Conservation (phyloP, 2,797 vertebrate genomes). For the Meriones psammophilus region DNA sequence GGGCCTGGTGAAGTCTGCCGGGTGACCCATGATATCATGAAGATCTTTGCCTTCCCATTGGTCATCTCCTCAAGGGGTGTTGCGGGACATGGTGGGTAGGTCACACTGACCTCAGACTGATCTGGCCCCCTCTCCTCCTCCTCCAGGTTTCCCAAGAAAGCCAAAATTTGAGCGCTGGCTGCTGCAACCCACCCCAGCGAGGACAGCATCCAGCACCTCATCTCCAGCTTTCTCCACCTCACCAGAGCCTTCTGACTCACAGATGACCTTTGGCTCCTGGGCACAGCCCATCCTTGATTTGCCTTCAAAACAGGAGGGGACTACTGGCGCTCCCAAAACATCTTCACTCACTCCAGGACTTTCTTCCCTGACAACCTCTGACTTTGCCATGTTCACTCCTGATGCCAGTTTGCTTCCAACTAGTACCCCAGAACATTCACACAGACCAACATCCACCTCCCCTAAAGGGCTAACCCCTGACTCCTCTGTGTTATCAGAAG, state of each 20-base stretch:
- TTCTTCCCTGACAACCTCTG: neutral
- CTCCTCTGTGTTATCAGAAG: neutral
- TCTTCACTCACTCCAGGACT: neutral
- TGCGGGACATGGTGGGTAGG: neutral
- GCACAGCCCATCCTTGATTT: neutral
- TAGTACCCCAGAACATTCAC: neutral
- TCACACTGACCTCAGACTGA: constrained; percentile 49
- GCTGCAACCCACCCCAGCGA: neutral
- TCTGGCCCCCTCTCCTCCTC: neutral
- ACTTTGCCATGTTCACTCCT: neutral
- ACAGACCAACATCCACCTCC: neutral
- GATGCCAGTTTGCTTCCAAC: neutral
- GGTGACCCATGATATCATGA: constrained; percentile 10
- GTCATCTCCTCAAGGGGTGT: rapidly evolving
- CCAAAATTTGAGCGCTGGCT: rapidly evolving
- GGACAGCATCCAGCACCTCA: neutral
- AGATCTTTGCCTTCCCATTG: neutral
- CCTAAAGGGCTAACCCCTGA: constrained; percentile 38
- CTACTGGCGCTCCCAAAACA: neutral
- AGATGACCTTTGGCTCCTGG: neutral
- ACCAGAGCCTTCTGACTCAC: neutral
- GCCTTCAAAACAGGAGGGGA: neutral
- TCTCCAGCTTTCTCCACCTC: neutral
- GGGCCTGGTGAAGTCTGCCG: constrained; percentile 50
- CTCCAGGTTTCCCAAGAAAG: constrained; percentile 49